Evolutionary conservation across 1,140 invertebrate species (phyloP).

Genomic region (Andrena cerasifolii): DNA sequence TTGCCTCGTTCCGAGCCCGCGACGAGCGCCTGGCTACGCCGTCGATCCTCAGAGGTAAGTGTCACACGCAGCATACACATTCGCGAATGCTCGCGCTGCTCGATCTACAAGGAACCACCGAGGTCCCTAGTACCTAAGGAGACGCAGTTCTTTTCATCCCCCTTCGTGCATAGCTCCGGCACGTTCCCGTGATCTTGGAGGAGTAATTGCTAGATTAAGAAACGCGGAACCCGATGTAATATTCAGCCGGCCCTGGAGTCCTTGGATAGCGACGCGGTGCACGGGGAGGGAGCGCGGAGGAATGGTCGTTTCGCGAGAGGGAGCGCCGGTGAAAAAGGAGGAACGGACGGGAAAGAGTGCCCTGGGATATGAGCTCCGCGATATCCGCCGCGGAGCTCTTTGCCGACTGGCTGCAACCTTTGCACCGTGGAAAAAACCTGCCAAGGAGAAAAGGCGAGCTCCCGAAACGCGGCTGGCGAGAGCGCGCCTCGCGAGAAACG

Average conservation of each 20-base stretch:
- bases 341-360: conserved; percentile 51
- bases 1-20: conserved; percentile 34
- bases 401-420: conserved; percentile 60
- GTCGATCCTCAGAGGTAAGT: conserved; percentile 63
- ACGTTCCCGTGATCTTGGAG: neutral
- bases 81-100: neutral
- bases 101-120: too few species aligned
- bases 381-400: conserved; percentile 60
- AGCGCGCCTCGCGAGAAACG: neutral
- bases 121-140: too few species aligned
- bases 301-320: conserved; percentile 60
- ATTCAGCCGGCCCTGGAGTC: conserved; percentile 47
- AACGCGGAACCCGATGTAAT: conserved; percentile 33
- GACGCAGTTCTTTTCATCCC: neutral
- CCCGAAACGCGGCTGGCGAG: conserved; percentile 19
- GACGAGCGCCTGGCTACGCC: conserved; percentile 38
- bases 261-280: conserved; percentile 53
- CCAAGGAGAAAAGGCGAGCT: neutral
- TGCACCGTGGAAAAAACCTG: conserved; percentile 41
- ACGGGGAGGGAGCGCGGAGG: conserved; percentile 31
- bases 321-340: conserved; percentile 45
- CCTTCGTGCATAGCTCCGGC: neutral
- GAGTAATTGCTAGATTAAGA: conserved; percentile 41
- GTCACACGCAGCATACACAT: neutral
- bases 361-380: conserved; percentile 61